These are phyloP conservation scores for Phalanger gymnotis DNA, from an alignment of 2,797 vertebrate genomes.

Conservation along the genomic window DNA sequence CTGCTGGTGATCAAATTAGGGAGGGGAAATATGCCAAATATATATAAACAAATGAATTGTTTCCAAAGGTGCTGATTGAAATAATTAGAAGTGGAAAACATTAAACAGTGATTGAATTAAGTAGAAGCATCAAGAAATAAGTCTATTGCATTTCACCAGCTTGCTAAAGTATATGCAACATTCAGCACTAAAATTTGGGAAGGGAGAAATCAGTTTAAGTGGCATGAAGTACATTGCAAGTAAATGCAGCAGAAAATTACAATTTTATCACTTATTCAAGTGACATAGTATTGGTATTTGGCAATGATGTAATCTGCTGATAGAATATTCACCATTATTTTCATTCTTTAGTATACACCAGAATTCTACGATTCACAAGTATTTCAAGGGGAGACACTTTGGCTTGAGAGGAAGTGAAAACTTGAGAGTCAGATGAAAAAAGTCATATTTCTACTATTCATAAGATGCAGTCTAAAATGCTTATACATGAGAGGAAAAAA, in stretches of 20 bases:
- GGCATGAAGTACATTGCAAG: neutral
- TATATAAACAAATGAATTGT: conserved; percentile 60
- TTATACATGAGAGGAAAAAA: neutral
- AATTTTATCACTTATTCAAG: neutral
- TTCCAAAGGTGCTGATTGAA: conserved; percentile 62
- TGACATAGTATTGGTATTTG: neutral
- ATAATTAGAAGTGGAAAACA: conserved; percentile 54
- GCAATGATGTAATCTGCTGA: neutral
- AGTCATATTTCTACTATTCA: neutral
- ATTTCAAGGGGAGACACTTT: neutral
- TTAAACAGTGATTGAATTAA: conserved; percentile 54
- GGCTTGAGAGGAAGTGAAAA: neutral
- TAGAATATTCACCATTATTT: neutral
- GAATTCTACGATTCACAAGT: neutral
- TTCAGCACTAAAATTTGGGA: neutral
- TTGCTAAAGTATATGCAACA: conserved; percentile 30
- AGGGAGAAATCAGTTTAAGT: neutral
- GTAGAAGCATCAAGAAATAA: conserved; percentile 46
- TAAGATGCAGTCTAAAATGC: neutral
- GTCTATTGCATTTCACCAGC: conserved; percentile 31
- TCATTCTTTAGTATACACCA: neutral
- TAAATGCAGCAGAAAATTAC: conserved; percentile 5
- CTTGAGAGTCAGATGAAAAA: neutral
- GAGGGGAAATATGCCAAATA: conserved; percentile 55
- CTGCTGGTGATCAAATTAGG: conserved; percentile 72